A percentile compares a stretch with the other conserved stretches of the same genome.
phyloP scores from a whole-genome alignment of 2,113 vertebrate genomes.

The Candoia aspera region DNA sequence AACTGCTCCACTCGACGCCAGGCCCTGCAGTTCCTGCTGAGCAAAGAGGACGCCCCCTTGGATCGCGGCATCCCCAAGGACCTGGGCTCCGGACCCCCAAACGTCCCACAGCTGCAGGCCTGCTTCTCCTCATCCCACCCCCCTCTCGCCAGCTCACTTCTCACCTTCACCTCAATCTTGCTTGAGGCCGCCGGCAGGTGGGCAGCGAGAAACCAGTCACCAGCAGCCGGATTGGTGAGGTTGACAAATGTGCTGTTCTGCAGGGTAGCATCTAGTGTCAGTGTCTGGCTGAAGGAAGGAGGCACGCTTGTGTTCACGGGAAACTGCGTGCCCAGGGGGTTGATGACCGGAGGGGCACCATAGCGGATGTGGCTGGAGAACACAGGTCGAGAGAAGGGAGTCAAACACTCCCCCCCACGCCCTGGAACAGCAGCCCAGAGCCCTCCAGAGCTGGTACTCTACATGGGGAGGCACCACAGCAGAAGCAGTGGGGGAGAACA shows the following conservation, averaged over 20 bases:
- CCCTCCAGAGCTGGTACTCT: neutral
- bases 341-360: slow-evolving; percentile 91
- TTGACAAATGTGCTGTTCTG: slow-evolving; percentile 81
- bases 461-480: neutral
- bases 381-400: neutral
- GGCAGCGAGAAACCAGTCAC: slow-evolving; percentile 91
- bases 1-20: neutral
- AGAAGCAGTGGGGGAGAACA: neutral
- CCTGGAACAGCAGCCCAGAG: neutral
- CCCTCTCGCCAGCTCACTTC: neutral
- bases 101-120: neutral
- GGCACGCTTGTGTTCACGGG: slow-evolving; percentile 75
- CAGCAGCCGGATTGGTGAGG: slow-evolving; percentile 81
- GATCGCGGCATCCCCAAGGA: neutral
- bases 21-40: neutral
- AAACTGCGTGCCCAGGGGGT: slow-evolving; percentile 81
- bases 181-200: slow-evolving; percentile 88
- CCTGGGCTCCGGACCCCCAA: neutral
- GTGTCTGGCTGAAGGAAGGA: slow-evolving; percentile 74
- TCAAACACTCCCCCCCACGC: neutral
- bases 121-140: neutral
- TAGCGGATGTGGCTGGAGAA: slow-evolving; percentile 82
- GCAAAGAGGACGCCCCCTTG: neutral
- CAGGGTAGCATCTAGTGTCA: slow-evolving; percentile 63
- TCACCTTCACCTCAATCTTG: slow-evolving; percentile 93